These are phyloP conservation scores for Rhingia campestris DNA, from an alignment of 2,888 invertebrate genomes.

Conservation along the genomic window DNA sequence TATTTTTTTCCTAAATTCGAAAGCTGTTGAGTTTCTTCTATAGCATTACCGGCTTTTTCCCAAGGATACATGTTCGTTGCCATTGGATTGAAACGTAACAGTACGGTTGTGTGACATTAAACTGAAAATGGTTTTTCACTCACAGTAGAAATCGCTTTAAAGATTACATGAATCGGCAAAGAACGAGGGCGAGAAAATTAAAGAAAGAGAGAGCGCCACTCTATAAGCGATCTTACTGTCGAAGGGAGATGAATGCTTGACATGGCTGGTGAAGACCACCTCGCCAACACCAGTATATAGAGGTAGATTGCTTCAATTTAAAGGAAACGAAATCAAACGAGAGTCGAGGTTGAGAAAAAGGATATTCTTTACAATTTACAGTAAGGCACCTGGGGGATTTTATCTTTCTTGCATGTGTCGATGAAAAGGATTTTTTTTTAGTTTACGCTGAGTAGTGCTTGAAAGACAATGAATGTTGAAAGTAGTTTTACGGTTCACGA, in stretches of 20 bases:
- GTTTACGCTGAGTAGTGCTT: slow-evolving; percentile 6
- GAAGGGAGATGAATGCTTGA: slow-evolving; percentile 49
- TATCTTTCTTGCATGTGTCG: slow-evolving; percentile 17
- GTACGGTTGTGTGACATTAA: slow-evolving; percentile 17
- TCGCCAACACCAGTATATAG: background rate
- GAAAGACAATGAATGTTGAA: slow-evolving; percentile 44
- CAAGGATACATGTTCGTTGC: slow-evolving; percentile 35
- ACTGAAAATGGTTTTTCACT: slow-evolving; percentile 29
- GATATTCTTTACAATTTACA: slow-evolving; percentile 50
- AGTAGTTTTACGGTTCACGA: slow-evolving; percentile 44
- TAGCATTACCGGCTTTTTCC: background rate
- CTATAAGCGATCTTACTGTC: slow-evolving; percentile 28
- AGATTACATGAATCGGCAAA: slow-evolving; percentile 2
- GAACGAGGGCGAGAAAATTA: background rate
- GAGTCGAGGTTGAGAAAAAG: slow-evolving; percentile 27
- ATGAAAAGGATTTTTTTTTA: slow-evolving; percentile 19
- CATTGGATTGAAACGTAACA: slow-evolving; percentile 3
- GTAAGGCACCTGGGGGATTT: slow-evolving; percentile 39
- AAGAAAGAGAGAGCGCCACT: slow-evolving; percentile 1
- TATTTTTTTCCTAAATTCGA: slow-evolving; percentile 1
- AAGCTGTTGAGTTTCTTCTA: slow-evolving; percentile 13
- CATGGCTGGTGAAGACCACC: slow-evolving; percentile 16
- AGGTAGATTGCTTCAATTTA: background rate
- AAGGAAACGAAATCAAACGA: slow-evolving; percentile 1
- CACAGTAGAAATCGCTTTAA: slow-evolving; percentile 37